phyloP scores from a whole-genome alignment of 2,797 vertebrate genomes.

The Tiaroga cobitis region DNA sequence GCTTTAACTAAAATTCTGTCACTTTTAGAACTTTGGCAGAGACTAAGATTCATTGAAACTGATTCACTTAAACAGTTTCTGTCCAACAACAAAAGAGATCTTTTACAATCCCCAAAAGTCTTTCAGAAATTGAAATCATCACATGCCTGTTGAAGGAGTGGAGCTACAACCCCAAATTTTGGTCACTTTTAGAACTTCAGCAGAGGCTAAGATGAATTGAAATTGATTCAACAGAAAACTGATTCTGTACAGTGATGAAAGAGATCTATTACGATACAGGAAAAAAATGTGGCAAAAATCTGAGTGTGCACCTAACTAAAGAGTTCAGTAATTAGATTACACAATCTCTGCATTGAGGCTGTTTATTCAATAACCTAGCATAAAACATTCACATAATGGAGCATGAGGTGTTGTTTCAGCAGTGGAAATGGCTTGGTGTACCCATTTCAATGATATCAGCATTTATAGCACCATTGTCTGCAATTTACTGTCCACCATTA shows the following conservation, averaged over 20 bases:
- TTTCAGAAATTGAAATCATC: background rate
- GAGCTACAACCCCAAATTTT: background rate
- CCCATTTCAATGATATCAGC: conserved; percentile 34
- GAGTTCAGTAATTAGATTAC: conserved; percentile 16
- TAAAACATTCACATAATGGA: conserved; percentile 47
- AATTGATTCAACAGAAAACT: background rate
- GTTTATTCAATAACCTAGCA: conserved; percentile 17
- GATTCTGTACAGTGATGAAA: background rate
- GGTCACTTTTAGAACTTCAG: background rate
- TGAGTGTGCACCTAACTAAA: background rate
- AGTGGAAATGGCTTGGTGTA: conserved; percentile 21
- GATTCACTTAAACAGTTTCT: background rate
- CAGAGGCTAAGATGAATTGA: background rate
- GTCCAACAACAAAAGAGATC: background rate
- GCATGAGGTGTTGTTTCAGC: conserved; percentile 7
- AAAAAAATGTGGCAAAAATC: background rate
- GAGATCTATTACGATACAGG: background rate
- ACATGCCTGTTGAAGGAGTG: background rate
- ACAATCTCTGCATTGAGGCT: conserved; percentile 12
- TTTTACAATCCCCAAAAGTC: background rate
- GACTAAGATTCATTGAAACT: background rate
- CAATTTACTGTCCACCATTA: background rate
- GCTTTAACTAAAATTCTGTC: background rate
- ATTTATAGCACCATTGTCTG: conserved; percentile 16
- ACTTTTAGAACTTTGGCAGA: background rate